phyloP scores from a whole-genome alignment of 1,140 invertebrate species.

The Nautilus pompilius region DNA sequence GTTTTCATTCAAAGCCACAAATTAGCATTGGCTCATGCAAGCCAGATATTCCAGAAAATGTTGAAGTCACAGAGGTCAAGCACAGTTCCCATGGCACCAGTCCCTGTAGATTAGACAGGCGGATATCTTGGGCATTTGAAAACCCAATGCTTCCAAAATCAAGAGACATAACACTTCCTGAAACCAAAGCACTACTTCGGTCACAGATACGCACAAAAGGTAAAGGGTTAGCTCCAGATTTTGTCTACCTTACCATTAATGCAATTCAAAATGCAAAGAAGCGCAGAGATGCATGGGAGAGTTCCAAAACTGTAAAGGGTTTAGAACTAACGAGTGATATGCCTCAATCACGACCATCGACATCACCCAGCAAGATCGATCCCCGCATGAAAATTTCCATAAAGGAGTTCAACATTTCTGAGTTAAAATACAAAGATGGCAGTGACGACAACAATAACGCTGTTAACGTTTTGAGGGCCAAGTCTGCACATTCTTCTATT shows the following conservation, averaged over 20 bases:
- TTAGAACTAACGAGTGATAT: too few species aligned
- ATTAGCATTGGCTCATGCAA: too few species aligned
- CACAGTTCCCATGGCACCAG: constrained; percentile 8
- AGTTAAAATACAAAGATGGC: constrained; percentile 20
- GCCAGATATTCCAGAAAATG: neutral
- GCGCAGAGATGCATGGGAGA: constrained; percentile 6
- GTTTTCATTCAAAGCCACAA: neutral
- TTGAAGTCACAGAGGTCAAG: constrained; percentile 8
- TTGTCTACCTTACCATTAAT: constrained; percentile 50
- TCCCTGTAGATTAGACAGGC: constrained; percentile 14
- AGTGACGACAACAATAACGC: constrained; percentile 16
- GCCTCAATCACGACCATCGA: constrained; percentile 48
- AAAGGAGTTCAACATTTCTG: constrained; percentile 33
- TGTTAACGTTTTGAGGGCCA: constrained; percentile 32
- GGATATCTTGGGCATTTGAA: constrained; percentile 56
- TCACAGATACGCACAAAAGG: constrained; percentile 50
- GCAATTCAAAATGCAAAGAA: constrained; percentile 46
- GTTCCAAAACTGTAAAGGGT: too few species aligned
- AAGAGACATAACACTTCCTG: constrained; percentile 44
- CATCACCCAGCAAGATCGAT: constrained; percentile 52
- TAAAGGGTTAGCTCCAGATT: constrained; percentile 44
- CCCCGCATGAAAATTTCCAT: constrained; percentile 45
- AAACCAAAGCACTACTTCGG: constrained; percentile 49
- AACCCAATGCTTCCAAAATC: constrained; percentile 38
- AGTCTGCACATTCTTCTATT: constrained; percentile 21